Percentiles rank a stretch among this genome's conserved stretches.
These are phyloP conservation scores for Rafetus swinhoei DNA, from an alignment of 2,113 vertebrate genomes.

Conservation along the genomic window DNA sequence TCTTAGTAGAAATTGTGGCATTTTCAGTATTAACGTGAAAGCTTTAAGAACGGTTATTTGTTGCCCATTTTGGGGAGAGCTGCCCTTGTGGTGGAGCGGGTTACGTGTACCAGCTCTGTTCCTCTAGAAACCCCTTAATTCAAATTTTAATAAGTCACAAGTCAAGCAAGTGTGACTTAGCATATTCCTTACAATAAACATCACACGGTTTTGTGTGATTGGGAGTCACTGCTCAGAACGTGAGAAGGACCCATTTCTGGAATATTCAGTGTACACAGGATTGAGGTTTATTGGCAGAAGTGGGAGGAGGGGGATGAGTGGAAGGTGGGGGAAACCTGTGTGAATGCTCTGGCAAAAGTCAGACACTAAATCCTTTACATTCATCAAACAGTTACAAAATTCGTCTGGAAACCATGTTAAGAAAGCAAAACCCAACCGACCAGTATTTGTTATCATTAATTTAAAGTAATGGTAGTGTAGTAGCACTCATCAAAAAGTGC, in stretches of 20 bases:
- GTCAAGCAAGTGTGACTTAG: neutral
- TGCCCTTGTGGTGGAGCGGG: neutral
- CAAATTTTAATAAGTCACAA: neutral
- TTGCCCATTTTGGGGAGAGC: neutral
- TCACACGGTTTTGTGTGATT: neutral
- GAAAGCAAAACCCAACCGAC: neutral
- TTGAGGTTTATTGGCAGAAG: neutral
- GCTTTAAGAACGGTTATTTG: neutral
- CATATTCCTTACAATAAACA: neutral
- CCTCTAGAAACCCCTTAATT: neutral
- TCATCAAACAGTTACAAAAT: conserved; percentile 23
- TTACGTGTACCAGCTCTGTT: neutral
- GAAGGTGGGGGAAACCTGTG: neutral
- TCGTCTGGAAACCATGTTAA: neutral
- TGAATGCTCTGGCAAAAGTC: neutral
- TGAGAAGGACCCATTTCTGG: neutral
- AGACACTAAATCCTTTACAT: neutral
- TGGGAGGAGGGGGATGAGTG: neutral
- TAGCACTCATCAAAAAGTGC: neutral
- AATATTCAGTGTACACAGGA: neutral
- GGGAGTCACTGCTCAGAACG: neutral
- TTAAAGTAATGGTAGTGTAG: neutral
- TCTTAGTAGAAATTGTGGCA: neutral
- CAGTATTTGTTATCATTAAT: neutral
- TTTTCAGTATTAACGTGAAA: neutral